Base-by-base conservation (phyloP, 2,113 vertebrate species). In the Thamnaconus septentrionalis region DNA sequence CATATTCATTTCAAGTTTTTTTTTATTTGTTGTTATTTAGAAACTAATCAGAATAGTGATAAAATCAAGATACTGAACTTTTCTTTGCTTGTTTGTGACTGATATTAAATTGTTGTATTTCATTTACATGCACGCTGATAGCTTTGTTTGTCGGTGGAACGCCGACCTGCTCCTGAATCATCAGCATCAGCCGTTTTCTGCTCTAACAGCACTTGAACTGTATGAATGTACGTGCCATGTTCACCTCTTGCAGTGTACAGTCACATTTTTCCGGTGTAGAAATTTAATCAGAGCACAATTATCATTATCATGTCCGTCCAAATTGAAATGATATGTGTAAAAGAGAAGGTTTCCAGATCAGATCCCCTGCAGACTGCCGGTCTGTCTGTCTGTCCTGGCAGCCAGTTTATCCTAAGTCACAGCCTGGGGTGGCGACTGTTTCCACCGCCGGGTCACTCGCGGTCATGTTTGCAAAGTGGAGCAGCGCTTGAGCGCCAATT, bases 391-490 rank as follows among this genome's bases (percentile, higher is more conserved):
- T 12, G 11, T 12, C 4, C 11, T n/a, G 12, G 2, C 6, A 52
- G 5, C 18, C 18, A 52, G 3, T 1, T 5, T 8, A 53, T 40
- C 52, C n/a, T 51, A 51, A 51, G 8, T 12, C 11, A 12, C 49
- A 75, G 64, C 75, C 41, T 56, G 69, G 58, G 10, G 41, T 51
- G 57, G 69, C 73, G 40, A 69, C 5, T 45, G 57, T 64, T 73
- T 69, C 55, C 40, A 45, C 4, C 18, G 8, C 7, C 41, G 8
- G 40, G 57, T n/a, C 9, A 55, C 59, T 48, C 60, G 12, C 47
- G 39, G n/a, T 39, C 5, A 31, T 31, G 9, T 50, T 50, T 50
- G 11, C 39, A 18, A 18, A 9, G 11, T 11, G 4, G 7, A 52
- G 53, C 8, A 9, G 12, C 5, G 18, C 18, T 31, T 31, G 18